phyloP scores from a whole-genome alignment of 2,113 vertebrate genomes.

The Zosterops borbonicus region DNA sequence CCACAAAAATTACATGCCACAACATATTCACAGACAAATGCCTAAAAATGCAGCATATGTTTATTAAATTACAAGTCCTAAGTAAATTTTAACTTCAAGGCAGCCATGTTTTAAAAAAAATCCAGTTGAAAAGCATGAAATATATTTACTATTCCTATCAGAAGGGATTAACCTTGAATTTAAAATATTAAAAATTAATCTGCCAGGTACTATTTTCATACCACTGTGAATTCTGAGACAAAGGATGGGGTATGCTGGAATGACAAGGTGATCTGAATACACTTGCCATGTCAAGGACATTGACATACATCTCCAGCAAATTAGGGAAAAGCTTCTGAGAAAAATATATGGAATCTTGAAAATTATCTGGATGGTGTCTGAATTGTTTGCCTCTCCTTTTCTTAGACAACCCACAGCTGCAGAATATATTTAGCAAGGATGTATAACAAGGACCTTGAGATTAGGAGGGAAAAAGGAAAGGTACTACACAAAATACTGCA shows the following conservation, averaged over 20 bases:
- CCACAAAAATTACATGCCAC: not conserved
- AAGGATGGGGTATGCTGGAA: not conserved
- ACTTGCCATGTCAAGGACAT: not conserved
- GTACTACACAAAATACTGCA: not conserved
- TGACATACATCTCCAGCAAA: not conserved
- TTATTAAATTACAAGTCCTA: not conserved
- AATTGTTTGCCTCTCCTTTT: not conserved
- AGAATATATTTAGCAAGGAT: not conserved
- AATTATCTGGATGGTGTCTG: not conserved
- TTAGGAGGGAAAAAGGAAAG: not conserved
- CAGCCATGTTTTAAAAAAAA: not conserved
- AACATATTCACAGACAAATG: not conserved
- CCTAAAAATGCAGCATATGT: not conserved
- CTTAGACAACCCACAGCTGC: not conserved
- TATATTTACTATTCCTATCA: not conserved
- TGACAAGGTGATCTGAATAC: not conserved
- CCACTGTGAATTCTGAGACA: not conserved
- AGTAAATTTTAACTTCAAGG: not conserved
- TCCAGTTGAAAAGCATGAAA: not conserved
- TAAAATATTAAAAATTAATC: not conserved
- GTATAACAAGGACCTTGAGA: not conserved
- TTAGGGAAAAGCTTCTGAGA: not conserved
- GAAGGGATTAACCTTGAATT: not conserved
- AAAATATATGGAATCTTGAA: not conserved
- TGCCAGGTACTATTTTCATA: not conserved